Conservation (phyloP, 1,140 invertebrate genomes). For the Chlorops oryzae region DNA sequence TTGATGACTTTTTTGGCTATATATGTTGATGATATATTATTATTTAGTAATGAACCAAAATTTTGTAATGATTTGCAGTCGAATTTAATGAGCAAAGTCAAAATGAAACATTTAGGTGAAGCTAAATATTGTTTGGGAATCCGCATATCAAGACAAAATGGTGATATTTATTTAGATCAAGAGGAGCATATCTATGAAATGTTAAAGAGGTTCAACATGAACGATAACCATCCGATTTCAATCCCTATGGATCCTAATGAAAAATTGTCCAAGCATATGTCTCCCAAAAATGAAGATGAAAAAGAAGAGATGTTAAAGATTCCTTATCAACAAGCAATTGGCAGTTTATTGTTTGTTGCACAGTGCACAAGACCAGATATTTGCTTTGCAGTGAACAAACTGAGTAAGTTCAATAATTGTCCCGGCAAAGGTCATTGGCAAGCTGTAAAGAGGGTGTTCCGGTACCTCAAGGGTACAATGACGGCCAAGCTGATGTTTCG, state of each 20-base stretch:
- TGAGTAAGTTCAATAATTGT: too few species aligned
- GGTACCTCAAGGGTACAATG: too few species aligned
- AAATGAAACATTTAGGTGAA: slow-evolving; percentile 8
- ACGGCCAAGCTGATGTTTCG: too few species aligned
- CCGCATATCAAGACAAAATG: slow-evolving; percentile 1
- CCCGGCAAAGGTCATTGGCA: too few species aligned
- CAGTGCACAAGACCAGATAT: slow-evolving; percentile 41
- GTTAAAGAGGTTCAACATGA: slow-evolving; percentile 4
- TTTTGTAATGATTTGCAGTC: not conserved
- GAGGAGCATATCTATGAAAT: not conserved
- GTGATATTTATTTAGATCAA: not conserved
- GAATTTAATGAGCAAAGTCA: slow-evolving; percentile 3
- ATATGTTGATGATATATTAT: slow-evolving; percentile 13
- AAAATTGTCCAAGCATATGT: too few species aligned
- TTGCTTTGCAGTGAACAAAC: slow-evolving; percentile 25
- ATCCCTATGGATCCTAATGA: slow-evolving; percentile 5
- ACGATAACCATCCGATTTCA: slow-evolving; percentile 5
- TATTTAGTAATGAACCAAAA: slow-evolving; percentile 1
- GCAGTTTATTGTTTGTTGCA: slow-evolving; percentile 37
- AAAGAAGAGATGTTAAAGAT: slow-evolving; percentile 11
- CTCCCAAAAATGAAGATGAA: too few species aligned
- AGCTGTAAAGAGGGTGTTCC: too few species aligned
- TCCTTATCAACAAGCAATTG: slow-evolving; percentile 24
- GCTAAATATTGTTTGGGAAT: slow-evolving; percentile 9
- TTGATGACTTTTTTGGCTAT: slow-evolving; percentile 8